Percentiles rank a stretch among this genome's conserved stretches.
Evolutionary conservation across 2,888 invertebrate species (phyloP).

Genomic region (Cerceris rybyensis): DNA sequence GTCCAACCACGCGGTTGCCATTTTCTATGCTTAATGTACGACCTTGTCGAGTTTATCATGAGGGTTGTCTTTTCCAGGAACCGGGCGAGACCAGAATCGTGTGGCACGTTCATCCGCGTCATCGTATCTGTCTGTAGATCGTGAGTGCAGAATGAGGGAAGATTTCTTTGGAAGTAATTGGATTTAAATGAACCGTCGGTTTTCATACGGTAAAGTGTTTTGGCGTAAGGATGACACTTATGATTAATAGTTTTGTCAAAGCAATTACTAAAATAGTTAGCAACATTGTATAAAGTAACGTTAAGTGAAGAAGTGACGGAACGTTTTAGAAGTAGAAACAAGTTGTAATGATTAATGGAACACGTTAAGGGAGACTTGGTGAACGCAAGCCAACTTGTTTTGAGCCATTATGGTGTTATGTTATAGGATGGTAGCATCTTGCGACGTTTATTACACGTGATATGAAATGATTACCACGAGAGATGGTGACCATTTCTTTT

Average conservation of each 20-base stretch:
- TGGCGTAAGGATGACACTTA: too few relatives aligned
- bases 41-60: conserved; percentile 61
- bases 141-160: not conserved
- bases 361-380: too few relatives aligned
- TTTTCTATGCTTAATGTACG: conserved; percentile 46
- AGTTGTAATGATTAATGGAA: too few relatives aligned
- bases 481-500: too few relatives aligned
- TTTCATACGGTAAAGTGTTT: not conserved
- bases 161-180: not conserved
- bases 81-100: conserved; percentile 21
- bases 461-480: too few relatives aligned
- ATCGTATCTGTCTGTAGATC: not conserved
- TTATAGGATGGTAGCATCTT: too few relatives aligned
- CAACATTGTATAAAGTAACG: not conserved
- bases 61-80: conserved; percentile 39
- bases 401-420: too few relatives aligned
- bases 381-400: too few relatives aligned
- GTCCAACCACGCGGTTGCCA: conserved; percentile 27
- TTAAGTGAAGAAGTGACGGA: too few relatives aligned
- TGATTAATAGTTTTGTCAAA: too few relatives aligned
- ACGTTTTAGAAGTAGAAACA: too few relatives aligned
- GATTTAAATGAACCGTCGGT: not conserved
- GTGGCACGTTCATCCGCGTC: not conserved
- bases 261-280: not conserved
- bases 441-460: too few relatives aligned